Evolutionary conservation across 53 echinoderm and acorn worm species (phyloP).

Genomic region (Luidia sarsii): DNA sequence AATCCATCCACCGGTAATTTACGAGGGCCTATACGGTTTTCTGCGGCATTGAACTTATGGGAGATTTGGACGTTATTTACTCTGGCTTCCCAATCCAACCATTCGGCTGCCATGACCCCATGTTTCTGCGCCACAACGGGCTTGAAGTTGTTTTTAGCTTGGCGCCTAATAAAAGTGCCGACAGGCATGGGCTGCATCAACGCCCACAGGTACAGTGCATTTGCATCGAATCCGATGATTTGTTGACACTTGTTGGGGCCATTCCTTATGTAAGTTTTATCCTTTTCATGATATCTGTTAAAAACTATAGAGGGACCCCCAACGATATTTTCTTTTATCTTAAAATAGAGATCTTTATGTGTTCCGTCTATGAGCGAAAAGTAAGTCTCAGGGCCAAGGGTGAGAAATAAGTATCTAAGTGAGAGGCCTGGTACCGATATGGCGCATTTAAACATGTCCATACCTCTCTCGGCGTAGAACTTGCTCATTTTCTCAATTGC

Average conservation of each 20-base stretch:
- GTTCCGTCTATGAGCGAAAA: slow-evolving; percentile 43
- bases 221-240: slow-evolving; percentile 8
- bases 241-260: not conserved
- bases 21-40: not conserved
- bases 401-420: slow-evolving; percentile 62
- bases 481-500: slow-evolving; percentile 61
- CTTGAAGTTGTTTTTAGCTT: not conserved
- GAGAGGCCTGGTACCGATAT: slow-evolving; percentile 71
- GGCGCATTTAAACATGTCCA: slow-evolving; percentile 67
- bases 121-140: not conserved
- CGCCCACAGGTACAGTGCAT: slow-evolving; percentile 57
- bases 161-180: not conserved
- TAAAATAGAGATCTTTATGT: slow-evolving; percentile 41
- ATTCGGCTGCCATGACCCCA: not conserved
- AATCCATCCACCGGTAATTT: slow-evolving; percentile 27
- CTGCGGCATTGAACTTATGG: slow-evolving; percentile 12
- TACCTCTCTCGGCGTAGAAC: slow-evolving; percentile 44
- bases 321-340: slow-evolving; percentile 53
- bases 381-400: not conserved
- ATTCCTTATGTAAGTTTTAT: not conserved
- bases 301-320: slow-evolving; percentile 65
- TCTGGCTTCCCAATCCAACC: slow-evolving; percentile 16
- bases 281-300: slow-evolving; percentile 51
- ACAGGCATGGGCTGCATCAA: slow-evolving; percentile 59
- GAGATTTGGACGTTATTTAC: not conserved